Evolutionary conservation across 1,140 invertebrate species (phyloP).

Genomic region (Drosophila sp.): DNA sequence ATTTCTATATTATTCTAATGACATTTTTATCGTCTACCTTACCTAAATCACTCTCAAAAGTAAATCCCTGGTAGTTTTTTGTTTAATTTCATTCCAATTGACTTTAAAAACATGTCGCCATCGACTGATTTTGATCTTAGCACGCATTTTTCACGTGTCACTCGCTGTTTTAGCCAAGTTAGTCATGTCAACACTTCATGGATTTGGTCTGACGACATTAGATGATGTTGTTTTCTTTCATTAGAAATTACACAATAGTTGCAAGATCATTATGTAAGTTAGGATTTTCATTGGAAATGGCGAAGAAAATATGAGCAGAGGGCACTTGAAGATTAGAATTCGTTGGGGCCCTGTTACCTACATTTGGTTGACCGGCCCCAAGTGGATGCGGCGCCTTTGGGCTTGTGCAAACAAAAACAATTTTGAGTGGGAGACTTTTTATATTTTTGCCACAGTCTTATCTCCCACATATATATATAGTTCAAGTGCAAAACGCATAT

Average conservation of each 20-base stretch:
- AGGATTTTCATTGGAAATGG: constrained; percentile 15
- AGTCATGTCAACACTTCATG: constrained; percentile 27
- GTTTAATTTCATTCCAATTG: too few species aligned
- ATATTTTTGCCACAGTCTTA: constrained; percentile 42
- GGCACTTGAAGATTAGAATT: constrained; percentile 31
- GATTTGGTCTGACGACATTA: constrained; percentile 6
- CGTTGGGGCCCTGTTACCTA: constrained; percentile 9
- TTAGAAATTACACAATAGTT: constrained; percentile 11
- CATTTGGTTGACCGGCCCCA: constrained; percentile 19
- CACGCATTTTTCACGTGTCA: background rate
- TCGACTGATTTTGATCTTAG: background rate
- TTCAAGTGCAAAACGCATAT: constrained; percentile 74
- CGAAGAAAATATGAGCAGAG: constrained; percentile 30
- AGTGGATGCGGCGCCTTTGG: constrained; percentile 48
- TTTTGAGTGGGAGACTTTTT: constrained; percentile 60
- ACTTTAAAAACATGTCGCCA: too few species aligned
- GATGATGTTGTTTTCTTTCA: constrained; percentile 17
- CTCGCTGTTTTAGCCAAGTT: constrained; percentile 1
- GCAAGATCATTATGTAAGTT: constrained; percentile 18
- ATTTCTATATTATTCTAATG: too few species aligned
- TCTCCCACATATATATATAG: constrained; percentile 45
- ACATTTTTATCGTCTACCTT: too few species aligned
- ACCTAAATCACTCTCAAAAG: too few species aligned
- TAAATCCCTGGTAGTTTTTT: too few species aligned
- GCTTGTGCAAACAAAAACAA: constrained; percentile 54